Base-by-base conservation (phyloP, 2,888 invertebrate species). In the Drosophila colorata region DNA sequence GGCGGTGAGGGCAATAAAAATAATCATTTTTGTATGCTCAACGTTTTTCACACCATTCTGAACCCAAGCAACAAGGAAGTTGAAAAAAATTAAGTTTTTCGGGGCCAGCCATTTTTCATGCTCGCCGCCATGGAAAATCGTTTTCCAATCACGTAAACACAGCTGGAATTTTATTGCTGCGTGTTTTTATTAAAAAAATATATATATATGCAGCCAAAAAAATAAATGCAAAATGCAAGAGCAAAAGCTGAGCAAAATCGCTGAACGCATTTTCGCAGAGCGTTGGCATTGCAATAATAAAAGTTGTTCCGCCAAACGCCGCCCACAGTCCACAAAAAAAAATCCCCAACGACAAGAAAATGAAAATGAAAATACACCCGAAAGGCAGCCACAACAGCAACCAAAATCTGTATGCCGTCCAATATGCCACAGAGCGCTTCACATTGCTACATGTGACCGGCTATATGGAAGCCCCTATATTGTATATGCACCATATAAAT, bases 91-190 rank as follows among this genome's bases (percentile, higher is more conserved):
- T 52, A 70, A 61, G 43, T 59, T 76, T 59, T 76, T 69, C 46
- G 48, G 38, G 53, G 41, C 25, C 40, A 70, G 41, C 74, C 70
- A 78, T 81, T 81, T 79, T 84, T 78, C 81, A 79, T 77, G 79
- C 76, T 71, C 59, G 70, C 69, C 70, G 68, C 81, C 71, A 83
- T 85, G 86, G 83, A 87, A 87, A 87, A 87, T 87, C 85, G 81
- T 83, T 87, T 87, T 87, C 80, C 86, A 87, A 87, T 87, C 87
- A 87, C 84, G 86, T 83, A 87, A 85, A 80, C 87, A 82, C 87
- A 87, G 87, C 86, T 87, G 87, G 86, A 84, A 78, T 87, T 87
- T 87, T 87, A 87, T 87, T 87, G 86, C 82, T 84, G 80, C 71
- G 53, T 85, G 84, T 79, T 86, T 83, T 84, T 80, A 78, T 69